Evolutionary conservation across 2,113 vertebrate genomes (phyloP), one percentile per base, ranked within the genome.

Genomic region (Hemichromis elongatus): DNA sequence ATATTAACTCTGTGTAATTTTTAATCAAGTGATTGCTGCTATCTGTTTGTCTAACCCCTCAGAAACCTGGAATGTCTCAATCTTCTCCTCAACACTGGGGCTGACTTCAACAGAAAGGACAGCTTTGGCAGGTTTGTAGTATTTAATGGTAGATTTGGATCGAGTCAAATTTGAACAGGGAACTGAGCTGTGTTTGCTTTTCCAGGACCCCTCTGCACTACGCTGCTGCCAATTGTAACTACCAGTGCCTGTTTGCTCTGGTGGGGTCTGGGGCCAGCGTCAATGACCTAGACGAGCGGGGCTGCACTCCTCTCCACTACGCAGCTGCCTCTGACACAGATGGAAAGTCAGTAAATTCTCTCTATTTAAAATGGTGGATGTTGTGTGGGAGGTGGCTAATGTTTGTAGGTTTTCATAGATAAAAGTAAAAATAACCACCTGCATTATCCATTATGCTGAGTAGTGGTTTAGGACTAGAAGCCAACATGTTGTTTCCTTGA

Each of bases 31-130:
- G 6, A 21, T 26, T 37, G 59, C n/a, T 63, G 18, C 5, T 28
- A 8, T 80, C 7, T 79, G 86, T 52, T 4, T 52, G 9, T 56
- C 11, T 37, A 13, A 13, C 11, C n/a, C 26, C 18, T 59, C 95
- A 99, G 99, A 92, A 99, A 99, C 95, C 96, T 99, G 95, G 98
- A 99, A 95, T 99, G 99, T 96, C 97, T 99, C 91, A 99, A 99
- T 95, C 97, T 99, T 90, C 96, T 99, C 88, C 96, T 99, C 83
- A 99, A 99, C 94, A 98, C 97, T 63, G 98, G 99, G 89, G 97
- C 98, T 83, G 98, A 99, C 93, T 99, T 99, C 93, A 99, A 98
- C 89, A 98, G 97, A 95, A 99, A 99, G 92, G 98, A 99, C 95
- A 97, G 96, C 94, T 99, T 99, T 96, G 98, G 98, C 92, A 98